These are phyloP conservation scores for Lacanobia oleracea DNA, from an alignment of 2,888 invertebrate species.

Conservation along the genomic window DNA sequence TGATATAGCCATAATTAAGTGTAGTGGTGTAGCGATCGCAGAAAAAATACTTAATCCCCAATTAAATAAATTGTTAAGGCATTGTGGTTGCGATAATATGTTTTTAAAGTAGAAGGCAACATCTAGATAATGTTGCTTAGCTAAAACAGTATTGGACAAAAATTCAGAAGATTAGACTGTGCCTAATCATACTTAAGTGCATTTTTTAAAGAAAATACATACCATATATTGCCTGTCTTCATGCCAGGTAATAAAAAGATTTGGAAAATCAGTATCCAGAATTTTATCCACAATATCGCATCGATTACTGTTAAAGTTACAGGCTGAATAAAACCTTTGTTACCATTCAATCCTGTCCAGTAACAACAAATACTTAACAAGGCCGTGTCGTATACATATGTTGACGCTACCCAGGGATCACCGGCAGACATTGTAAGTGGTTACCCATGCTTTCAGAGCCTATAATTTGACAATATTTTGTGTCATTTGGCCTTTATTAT, in stretches of 20 bases:
- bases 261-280: too few species aligned
- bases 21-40: conserved; percentile 78
- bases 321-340: background rate
- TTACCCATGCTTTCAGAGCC: conserved; percentile 89
- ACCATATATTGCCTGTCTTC: background rate
- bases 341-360: background rate
- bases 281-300: too few species aligned
- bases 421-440: conserved; percentile 88
- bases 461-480: conserved; percentile 91
- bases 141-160: background rate
- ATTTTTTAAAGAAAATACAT: background rate
- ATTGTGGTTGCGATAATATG: background rate
- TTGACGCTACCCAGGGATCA: conserved; percentile 84
- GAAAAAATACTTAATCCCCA: conserved; percentile 38
- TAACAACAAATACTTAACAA: background rate
- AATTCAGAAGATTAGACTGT: background rate
- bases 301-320: background rate
- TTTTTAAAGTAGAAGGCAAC: background rate
- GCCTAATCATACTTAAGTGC: background rate
- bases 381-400: conserved; percentile 60
- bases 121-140: background rate
- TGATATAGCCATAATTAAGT: conserved; percentile 83
- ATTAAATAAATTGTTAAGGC: conserved; percentile 8
- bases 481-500: conserved; percentile 91
- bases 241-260: background rate